A percentile compares a stretch with the other conserved stretches of the same genome.
phyloP scores from a whole-genome alignment of 1,140 invertebrate species.

The Kradibia gibbosae region DNA sequence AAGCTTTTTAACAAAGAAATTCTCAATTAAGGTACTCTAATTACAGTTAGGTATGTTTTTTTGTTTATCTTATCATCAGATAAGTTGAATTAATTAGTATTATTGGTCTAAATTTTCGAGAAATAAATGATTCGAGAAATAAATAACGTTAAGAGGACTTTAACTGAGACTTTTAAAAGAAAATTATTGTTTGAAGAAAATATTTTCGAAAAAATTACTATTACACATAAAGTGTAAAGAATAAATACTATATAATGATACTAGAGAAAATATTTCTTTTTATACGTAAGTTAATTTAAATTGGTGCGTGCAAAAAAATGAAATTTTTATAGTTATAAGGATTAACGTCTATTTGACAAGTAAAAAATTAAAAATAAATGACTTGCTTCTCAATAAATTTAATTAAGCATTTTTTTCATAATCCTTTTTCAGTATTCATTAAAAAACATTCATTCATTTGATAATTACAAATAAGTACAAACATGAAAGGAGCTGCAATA shows the following conservation, averaged over 20 bases:
- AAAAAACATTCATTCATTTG: no score
- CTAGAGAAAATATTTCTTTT: slow-evolving; percentile 53
- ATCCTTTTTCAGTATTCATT: no score
- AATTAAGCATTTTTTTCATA: no score
- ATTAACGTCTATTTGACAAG: neutral
- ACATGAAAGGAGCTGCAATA: no score
- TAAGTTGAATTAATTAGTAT: neutral
- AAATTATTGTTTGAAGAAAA: slow-evolving; percentile 4
- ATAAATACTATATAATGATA: no score
- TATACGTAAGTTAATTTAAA: neutral
- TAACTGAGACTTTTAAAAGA: slow-evolving; percentile 1
- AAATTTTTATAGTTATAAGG: neutral
- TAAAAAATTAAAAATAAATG: no score
- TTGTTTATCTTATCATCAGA: slow-evolving; percentile 10
- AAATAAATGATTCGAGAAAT: neutral
- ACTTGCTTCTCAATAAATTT: no score
- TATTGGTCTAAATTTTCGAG: no score
- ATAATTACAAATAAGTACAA: no score
- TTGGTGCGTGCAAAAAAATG: neutral
- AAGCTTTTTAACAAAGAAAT: neutral
- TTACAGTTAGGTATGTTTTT: neutral
- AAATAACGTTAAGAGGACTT: neutral
- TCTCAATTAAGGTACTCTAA: slow-evolving; percentile 23
- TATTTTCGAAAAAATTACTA: neutral
- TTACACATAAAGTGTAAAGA: neutral